Evolutionary conservation across 2,113 vertebrate genomes (phyloP).

Genomic region (Gasterosteus nipponicus): DNA sequence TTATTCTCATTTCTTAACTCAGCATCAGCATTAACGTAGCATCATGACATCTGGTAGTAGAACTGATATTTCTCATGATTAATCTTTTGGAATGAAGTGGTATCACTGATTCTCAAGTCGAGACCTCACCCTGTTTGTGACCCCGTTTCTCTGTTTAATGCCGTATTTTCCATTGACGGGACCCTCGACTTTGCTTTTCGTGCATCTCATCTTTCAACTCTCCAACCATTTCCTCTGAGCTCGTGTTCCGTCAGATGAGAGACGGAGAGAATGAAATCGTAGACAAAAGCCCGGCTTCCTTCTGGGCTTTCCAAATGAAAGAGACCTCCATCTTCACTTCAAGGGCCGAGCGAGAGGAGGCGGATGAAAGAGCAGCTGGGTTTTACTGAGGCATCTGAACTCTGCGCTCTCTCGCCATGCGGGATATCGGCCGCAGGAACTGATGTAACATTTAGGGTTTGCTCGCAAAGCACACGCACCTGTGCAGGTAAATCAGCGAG

Average conservation of each 20-base stretch:
- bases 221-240: slow-evolving; percentile 45
- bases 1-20: background rate
- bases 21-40: background rate
- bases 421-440: background rate
- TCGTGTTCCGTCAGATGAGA: slow-evolving; percentile 44
- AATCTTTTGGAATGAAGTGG: background rate
- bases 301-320: slow-evolving; percentile 20
- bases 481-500: background rate
- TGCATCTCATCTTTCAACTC: slow-evolving; percentile 37
- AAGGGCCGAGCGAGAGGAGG: slow-evolving; percentile 24
- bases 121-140: background rate
- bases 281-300: slow-evolving; percentile 16
- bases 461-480: background rate
- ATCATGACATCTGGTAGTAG: background rate
- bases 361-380: slow-evolving; percentile 8
- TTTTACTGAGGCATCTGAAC: slow-evolving; percentile 27
- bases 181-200: slow-evolving; percentile 19
- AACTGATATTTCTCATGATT: background rate
- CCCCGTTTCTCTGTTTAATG: background rate
- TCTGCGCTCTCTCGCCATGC: slow-evolving; percentile 18
- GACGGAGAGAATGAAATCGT: slow-evolving; percentile 45
- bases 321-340: slow-evolving; percentile 28
- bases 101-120: background rate
- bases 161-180: slow-evolving; percentile 1
- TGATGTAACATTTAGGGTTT: background rate